Evolutionary conservation across 2,113 vertebrate genomes (phyloP), one percentile per base, ranked within the genome.

Genomic region (Toxostoma redivivum): DNA sequence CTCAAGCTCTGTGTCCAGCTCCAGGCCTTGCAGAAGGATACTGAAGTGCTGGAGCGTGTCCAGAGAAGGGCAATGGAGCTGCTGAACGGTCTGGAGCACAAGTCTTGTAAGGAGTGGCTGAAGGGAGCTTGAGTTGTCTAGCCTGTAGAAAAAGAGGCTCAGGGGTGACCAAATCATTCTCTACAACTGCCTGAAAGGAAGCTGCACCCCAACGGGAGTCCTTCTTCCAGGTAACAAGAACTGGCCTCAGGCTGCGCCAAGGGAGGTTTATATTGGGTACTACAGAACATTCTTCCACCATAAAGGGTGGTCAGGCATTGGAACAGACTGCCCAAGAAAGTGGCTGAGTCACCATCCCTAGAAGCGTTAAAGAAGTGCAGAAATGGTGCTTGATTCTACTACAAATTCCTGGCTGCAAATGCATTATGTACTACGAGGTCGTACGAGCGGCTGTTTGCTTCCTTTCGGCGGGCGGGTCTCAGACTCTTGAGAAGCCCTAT

Each of bases 161-260:
- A 13, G 8, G 24, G 15, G 15, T 13, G 60, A 42, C 9, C 20
- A 15, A 16, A 28, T 40, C 7, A 5, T 31, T 21, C 20, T 40
- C 35, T 42, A 6, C 31, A 67, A 15, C 21, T 14, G 1, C 31
- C 25, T 51, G 71, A 76, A n/a, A 58, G 10, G 37, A 42, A 25
- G 13, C 0, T 50, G 37, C 10, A 27, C 3, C 5, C 7, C 10
- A 11, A 21, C 27, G 9, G 4, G 8, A 28, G 4, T n/a, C 5
- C 42, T 38, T 35, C n/a, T 58, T 21, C 15, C 51, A 35, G 2
- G 3, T 13, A 44, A 14, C 37, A 50, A 42, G 61, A 57, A 31
- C 7, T 10, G 19, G 23, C 16, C 50, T 44, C 31, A 37, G 37
- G 11, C 21, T 35, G 28, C 0, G 0, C 27, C 38, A 22, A 24